Evolutionary conservation across 2,113 vertebrate species (phyloP), one percentile per base, ranked within the genome.

Genomic region (Tachuris rubrigastra): DNA sequence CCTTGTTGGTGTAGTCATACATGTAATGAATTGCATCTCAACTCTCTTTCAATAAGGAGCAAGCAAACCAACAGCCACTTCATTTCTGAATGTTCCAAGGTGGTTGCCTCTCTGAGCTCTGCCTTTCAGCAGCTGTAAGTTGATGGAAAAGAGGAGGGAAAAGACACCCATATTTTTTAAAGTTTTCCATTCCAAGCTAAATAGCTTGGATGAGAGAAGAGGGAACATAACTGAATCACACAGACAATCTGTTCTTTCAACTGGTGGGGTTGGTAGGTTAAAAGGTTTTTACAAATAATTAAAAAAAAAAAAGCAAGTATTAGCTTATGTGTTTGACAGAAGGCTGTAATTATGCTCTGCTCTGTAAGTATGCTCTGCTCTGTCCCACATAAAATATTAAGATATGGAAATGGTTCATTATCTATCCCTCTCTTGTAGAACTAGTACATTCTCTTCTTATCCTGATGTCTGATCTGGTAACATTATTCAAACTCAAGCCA

Each of bases 371-470:
- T 82, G 56, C 46, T 73, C 23, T 74, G 44, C 30, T 85, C 33
- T 83, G 75, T 59, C 79, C 68, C 67, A 89, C 71, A 77, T 73
- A 82, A 94, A 95, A 87, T 69, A 83, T 23, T 78, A 66, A 87
- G 91, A 87, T 76, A 91, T 8, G 42, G 50, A 93, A 80, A 80
- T 83, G 68, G 74, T 67, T 87, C 2, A 8, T 87, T 93, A 82
- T 91, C 85, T 85, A 39, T 79, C 71, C 23, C 89, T 92, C 74
- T 50, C 55, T 50, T 85, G 72, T 35, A 77, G 82, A 93, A 91
- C 59, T 56, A 90, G 87, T 80, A 94, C 93, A 88, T 95, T 90
- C 82, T 94, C 82, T 91, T 91, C 91, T 67, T 93, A 96, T 94
- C 63, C 0, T 77, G 50, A 55, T 67, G 68, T 90, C 87, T 91